Percentiles rank a stretch among this genome's conserved stretches.
phyloP scores from a whole-genome alignment of 2,888 invertebrate species.

The Lampropteryx suffumata region DNA sequence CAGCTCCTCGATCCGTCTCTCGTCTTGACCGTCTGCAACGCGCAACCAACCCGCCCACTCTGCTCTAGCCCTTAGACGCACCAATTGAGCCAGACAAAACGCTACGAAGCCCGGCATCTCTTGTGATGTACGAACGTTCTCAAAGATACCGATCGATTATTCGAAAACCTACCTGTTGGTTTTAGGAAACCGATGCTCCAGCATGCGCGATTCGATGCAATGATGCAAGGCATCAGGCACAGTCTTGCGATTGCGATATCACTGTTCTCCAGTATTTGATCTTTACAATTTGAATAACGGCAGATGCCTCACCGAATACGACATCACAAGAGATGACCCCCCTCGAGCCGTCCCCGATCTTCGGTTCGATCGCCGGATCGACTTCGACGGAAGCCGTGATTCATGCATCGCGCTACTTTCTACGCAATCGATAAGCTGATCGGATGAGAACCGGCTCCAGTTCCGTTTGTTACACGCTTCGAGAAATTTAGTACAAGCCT shows the following conservation, averaged over 20 bases:
- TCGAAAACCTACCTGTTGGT: too few species aligned
- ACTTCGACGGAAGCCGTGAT: conserved; percentile 19
- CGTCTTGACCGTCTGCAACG: conserved; percentile 94
- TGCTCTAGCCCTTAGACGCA: too few species aligned
- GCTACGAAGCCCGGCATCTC: conserved; percentile 23
- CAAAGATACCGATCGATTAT: too few species aligned
- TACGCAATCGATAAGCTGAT: conserved; percentile 12
- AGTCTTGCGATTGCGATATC: too few species aligned
- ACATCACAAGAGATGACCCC: conserved; percentile 20
- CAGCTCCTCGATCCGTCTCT: conserved; percentile 97
- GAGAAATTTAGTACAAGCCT: conserved; percentile 39
- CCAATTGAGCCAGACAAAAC: too few species aligned
- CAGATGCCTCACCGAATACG: conserved; percentile 17
- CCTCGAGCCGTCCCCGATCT: conserved; percentile 6
- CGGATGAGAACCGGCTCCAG: not conserved
- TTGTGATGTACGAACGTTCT: conserved; percentile 12
- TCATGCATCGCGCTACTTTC: conserved; percentile 25
- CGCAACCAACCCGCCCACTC: too few species aligned
- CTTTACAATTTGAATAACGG: too few species aligned
- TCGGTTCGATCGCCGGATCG: not conserved
- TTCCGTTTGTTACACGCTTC: conserved; percentile 10
- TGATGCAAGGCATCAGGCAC: too few species aligned
- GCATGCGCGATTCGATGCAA: too few species aligned
- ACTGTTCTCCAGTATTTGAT: too few species aligned
- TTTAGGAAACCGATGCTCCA: too few species aligned